A percentile compares a stretch with the other conserved stretches of the same genome.
These are phyloP conservation scores for Myxocyprinus asiaticus DNA, from an alignment of 2,113 vertebrate genomes.

Conservation along the genomic window DNA sequence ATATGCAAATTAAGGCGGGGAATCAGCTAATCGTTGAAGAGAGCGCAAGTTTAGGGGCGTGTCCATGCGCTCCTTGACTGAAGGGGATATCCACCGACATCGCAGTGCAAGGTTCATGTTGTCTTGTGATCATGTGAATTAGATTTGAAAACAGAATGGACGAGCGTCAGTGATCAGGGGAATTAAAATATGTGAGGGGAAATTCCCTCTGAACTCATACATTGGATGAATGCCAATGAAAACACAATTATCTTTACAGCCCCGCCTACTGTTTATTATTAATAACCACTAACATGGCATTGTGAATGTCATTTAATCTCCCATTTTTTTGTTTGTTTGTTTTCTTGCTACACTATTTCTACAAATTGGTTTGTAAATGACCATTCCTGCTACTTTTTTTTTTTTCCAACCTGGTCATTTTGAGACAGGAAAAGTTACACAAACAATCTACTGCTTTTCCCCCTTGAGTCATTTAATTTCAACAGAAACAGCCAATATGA, in stretches of 20 bases:
- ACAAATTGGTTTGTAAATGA: too few species aligned
- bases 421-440: too few species aligned
- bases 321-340: too few species aligned
- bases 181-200: conserved; percentile 53
- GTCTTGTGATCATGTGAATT: neutral
- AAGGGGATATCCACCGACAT: conserved; percentile 13
- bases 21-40: conserved; percentile 44
- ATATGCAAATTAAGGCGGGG: neutral
- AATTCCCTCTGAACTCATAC: conserved; percentile 42
- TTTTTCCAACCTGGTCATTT: too few species aligned
- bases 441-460: too few species aligned
- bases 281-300: too few species aligned
- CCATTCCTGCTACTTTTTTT: too few species aligned
- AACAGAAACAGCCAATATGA: too few species aligned
- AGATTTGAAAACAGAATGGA: conserved; percentile 33
- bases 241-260: neutral
- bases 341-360: too few species aligned
- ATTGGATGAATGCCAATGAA: neutral
- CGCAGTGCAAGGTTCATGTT: neutral
- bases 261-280: too few species aligned
- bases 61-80: neutral
- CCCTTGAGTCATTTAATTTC: too few species aligned
- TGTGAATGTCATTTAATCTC: too few species aligned
- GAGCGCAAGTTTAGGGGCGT: neutral
- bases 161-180: conserved; percentile 58